Percentiles rank a stretch among this genome's conserved stretches.
These are phyloP conservation scores for Cremastinae sp. DNA, from an alignment of 2,888 invertebrate species.

Conservation along the genomic window DNA sequence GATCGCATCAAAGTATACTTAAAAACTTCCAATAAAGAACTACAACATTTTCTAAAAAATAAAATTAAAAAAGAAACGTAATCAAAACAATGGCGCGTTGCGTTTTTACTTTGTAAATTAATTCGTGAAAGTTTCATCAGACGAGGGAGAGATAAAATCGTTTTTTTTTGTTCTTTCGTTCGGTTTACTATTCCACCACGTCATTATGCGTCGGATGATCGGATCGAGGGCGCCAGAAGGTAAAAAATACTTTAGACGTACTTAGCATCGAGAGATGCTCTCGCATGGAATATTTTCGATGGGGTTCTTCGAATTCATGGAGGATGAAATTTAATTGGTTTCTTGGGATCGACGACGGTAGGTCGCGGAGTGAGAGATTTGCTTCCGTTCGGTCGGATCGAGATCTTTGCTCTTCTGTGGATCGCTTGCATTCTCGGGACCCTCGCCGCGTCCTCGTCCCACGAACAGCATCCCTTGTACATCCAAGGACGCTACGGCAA, in stretches of 20 bases:
- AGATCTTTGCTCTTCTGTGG: conserved; percentile 69
- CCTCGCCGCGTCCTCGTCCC: conserved; percentile 66
- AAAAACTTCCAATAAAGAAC: background rate
- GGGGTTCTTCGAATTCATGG: too few relatives aligned
- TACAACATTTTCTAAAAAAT: background rate
- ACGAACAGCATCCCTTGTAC: conserved; percentile 67
- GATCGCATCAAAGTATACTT: too few relatives aligned
- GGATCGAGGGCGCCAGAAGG: conserved; percentile 42
- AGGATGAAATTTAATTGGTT: too few relatives aligned
- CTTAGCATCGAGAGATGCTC: too few relatives aligned
- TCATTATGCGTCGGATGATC: conserved; percentile 15
- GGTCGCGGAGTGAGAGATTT: conserved; percentile 63
- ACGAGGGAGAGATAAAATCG: background rate
- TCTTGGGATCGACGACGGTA: too few relatives aligned
- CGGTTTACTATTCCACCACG: background rate
- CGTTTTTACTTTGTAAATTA: conserved; percentile 15
- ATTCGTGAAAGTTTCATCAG: background rate
- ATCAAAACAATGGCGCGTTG: background rate
- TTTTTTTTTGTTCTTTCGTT: background rate
- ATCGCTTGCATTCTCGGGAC: conserved; percentile 68
- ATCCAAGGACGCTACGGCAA: conserved; percentile 72
- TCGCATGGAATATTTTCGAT: too few relatives aligned
- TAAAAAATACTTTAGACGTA: too few relatives aligned
- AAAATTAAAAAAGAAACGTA: background rate
- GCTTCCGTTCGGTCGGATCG: conserved; percentile 58